Conservation (phyloP, 2,888 invertebrate species). For the Zhuqinia jingwanae region DNA sequence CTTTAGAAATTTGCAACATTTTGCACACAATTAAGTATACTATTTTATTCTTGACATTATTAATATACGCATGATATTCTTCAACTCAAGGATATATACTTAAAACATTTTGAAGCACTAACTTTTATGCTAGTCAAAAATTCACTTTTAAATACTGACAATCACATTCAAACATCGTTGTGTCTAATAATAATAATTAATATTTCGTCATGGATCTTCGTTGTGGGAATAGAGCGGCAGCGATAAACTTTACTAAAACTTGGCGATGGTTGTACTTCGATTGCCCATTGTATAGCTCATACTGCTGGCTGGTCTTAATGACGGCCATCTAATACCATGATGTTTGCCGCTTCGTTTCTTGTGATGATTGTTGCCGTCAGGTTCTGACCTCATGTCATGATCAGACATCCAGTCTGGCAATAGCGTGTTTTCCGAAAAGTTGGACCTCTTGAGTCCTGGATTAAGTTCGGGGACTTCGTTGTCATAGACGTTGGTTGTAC, state of each 20-base stretch:
- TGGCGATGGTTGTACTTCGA: conserved; percentile 65
- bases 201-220: conserved; percentile 26
- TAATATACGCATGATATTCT: too few species aligned
- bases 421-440: conserved; percentile 78
- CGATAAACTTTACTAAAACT: conserved; percentile 47
- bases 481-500: conserved; percentile 80
- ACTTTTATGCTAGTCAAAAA: not conserved
- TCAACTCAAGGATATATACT: not conserved
- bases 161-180: conserved; percentile 7
- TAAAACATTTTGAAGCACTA: not conserved
- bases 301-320: conserved; percentile 76
- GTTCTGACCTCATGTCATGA: conserved; percentile 76
- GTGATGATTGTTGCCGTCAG: conserved; percentile 70
- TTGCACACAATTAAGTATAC: too few species aligned
- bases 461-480: conserved; percentile 78
- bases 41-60: too few species aligned
- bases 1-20: too few species aligned
- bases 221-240: not conserved
- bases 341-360: conserved; percentile 76
- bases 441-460: conserved; percentile 77
- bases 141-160: not conserved
- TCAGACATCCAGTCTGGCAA: conserved; percentile 78
- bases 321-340: conserved; percentile 78
- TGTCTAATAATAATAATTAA: not conserved
- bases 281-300: conserved; percentile 79